Conservation (phyloP, 53 echinoderm and acorn worm genomes). For the Astropecten irregularis region DNA sequence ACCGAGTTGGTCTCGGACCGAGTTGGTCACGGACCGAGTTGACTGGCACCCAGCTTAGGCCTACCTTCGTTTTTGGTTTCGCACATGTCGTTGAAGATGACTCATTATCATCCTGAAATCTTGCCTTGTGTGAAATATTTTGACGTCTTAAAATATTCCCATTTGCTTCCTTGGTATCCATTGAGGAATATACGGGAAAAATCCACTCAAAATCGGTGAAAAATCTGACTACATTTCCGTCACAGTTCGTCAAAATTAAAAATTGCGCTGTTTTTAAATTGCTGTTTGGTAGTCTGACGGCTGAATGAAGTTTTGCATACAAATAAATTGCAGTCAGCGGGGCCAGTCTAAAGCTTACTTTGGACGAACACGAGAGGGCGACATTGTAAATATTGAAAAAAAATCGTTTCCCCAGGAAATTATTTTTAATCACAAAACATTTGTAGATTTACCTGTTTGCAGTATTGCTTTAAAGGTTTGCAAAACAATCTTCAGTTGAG, state of each 20-base stretch:
- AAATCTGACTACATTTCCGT: not conserved
- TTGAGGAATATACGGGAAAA: not conserved
- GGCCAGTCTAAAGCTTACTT: not conserved
- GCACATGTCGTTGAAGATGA: not conserved
- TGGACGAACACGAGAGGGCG: conserved; percentile 19
- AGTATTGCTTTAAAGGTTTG: no score
- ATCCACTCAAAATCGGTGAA: not conserved
- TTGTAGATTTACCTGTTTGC: no score
- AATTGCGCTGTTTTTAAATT: conserved; percentile 8
- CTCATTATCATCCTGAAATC: conserved; percentile 8
- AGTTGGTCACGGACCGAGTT: no score
- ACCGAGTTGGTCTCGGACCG: no score
- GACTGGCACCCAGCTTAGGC: no score
- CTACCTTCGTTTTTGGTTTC: not conserved
- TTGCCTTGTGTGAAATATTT: not conserved
- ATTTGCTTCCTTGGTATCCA: conserved; percentile 5
- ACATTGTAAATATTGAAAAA: not conserved
- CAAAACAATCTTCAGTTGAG: no score
- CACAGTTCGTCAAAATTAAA: not conserved
- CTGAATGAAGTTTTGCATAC: not conserved
- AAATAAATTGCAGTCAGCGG: not conserved
- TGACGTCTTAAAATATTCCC: conserved; percentile 1
- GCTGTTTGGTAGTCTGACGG: not conserved
- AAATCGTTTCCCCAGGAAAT: no score
- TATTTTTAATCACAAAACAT: no score